Evolutionary conservation across 1,140 invertebrate species (phyloP), one percentile per base, ranked within the genome.

Genomic region (Alviniconcha marisindica): DNA sequence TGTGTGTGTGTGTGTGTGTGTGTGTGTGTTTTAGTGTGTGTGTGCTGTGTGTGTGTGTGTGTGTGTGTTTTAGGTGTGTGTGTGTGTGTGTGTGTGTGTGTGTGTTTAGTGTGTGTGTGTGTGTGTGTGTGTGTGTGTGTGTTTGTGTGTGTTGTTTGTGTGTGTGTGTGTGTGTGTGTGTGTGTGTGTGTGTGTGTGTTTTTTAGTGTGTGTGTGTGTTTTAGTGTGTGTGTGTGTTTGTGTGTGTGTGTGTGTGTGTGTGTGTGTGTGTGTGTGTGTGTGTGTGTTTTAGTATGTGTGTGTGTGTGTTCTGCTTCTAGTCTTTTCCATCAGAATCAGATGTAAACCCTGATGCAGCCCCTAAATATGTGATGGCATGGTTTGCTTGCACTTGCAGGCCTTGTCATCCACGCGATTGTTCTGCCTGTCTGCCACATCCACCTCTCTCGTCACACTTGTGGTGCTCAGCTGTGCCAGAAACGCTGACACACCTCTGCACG

Each of bases 381-480:
- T 7, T 33, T 69, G 63, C 2, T 1, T 63, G 54, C 3, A n/a
- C 21, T 74, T 82, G 10, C 48, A 82, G 81, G 60, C 38, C 21
- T n/a, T 74, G 31, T 31, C 56, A n/a, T 14, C 42, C 12, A 51
- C 14, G 28, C 71, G 81, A 24, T 33, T 38, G 18, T 66, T 60
- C n/a, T 74, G 38, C 48, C 21, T 74, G 12, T 40, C 48, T 10
- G 48, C 63, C 0, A 40, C 66, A 18, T 21, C 69, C 1, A 54
- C 81, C 7, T 82, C 81, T 42, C 18, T 82, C 2, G 71, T 82
- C 2, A 38, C 81, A 2, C 73, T 82, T 21, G 33, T 82, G 24
- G 28, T 74, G 28, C 24, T 76, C 14, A 74, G 69, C 36, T n/a
- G 44, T 14, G 31, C 54, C 5, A 38, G 44, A 21, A 56, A 28